Evolutionary conservation across 2,888 invertebrate species (phyloP).

Genomic region (Parthenolecanium corni): DNA sequence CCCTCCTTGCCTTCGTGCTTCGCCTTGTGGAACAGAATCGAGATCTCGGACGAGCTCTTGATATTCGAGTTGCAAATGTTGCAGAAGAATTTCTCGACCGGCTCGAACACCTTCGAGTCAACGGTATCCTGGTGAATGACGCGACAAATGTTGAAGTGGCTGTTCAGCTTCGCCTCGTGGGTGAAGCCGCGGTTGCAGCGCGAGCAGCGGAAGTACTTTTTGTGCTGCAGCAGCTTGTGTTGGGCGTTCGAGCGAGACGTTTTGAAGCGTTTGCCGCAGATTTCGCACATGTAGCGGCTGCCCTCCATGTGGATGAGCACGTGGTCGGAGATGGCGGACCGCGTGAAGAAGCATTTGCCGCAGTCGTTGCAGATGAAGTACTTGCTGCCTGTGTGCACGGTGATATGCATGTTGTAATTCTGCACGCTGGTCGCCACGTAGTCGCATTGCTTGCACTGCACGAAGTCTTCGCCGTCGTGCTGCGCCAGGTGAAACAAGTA

Average conservation of each 20-base stretch:
- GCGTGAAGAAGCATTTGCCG: constrained; percentile 22
- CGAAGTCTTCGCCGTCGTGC: constrained; percentile 15
- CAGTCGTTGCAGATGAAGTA: constrained; percentile 26
- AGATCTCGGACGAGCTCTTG: constrained; percentile 24
- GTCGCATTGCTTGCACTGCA: constrained; percentile 14
- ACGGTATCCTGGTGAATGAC: constrained; percentile 11
- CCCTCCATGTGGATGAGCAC: constrained; percentile 28
- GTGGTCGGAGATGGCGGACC: constrained; percentile 25
- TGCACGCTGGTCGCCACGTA: constrained; percentile 12
- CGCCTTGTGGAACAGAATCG: constrained; percentile 23
- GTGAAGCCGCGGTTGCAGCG: constrained; percentile 26
- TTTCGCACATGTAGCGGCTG: constrained; percentile 26
- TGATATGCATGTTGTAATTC: constrained; percentile 16
- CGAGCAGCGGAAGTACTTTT: constrained; percentile 20
- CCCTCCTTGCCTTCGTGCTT: constrained; percentile 26
- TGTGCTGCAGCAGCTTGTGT: constrained; percentile 25
- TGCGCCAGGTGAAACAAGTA: constrained; percentile 20
- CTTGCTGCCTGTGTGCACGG: constrained; percentile 21
- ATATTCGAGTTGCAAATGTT: constrained; percentile 25
- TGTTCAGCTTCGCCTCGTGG: constrained; percentile 16
- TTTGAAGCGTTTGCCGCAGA: constrained; percentile 27
- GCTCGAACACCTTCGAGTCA: constrained; percentile 15
- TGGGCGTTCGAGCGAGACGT: constrained; percentile 24
- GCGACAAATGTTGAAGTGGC: constrained; percentile 18
- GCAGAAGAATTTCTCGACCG: constrained; percentile 21